Evolutionary conservation across 2,888 invertebrate species (phyloP).

Genomic region (Campoletis raptor): DNA sequence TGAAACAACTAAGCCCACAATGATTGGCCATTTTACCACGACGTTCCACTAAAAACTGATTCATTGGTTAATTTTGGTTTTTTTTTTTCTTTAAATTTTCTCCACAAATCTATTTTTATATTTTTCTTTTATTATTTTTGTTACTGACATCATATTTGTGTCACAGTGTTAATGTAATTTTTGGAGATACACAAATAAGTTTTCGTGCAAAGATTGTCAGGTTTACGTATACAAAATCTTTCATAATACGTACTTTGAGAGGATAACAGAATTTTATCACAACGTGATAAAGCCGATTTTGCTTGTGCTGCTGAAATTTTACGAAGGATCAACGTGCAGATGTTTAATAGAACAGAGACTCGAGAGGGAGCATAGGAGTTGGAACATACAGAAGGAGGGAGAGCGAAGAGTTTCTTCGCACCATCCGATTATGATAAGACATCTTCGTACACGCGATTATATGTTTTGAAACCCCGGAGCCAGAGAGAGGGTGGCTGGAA

Average conservation of each 20-base stretch:
- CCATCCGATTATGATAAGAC: conserved; percentile 72
- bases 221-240: background rate
- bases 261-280: conserved; percentile 43
- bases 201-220: background rate
- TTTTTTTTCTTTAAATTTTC: background rate
- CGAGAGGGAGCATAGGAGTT: conserved; percentile 24
- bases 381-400: conserved; percentile 32
- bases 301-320: conserved; percentile 17
- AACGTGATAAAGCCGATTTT: conserved; percentile 14
- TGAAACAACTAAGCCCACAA: conserved; percentile 21
- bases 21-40: conserved; percentile 13
- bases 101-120: background rate
- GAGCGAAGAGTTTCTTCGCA: conserved; percentile 49
- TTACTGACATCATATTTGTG: background rate
- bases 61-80: background rate
- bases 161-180: background rate
- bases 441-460: conserved; percentile 73
- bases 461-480: conserved; percentile 47
- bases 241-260: conserved; percentile 8
- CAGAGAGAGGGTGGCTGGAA: conserved; percentile 58
- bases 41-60: conserved; percentile 3
- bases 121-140: background rate
- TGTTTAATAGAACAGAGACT: conserved; percentile 16
- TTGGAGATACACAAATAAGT: background rate
- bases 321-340: conserved; percentile 40